Percentiles rank a stretch among this genome's conserved stretches.
Evolutionary conservation across 2,113 vertebrate genomes (phyloP).

Genomic region (Saccopteryx bilineata): DNA sequence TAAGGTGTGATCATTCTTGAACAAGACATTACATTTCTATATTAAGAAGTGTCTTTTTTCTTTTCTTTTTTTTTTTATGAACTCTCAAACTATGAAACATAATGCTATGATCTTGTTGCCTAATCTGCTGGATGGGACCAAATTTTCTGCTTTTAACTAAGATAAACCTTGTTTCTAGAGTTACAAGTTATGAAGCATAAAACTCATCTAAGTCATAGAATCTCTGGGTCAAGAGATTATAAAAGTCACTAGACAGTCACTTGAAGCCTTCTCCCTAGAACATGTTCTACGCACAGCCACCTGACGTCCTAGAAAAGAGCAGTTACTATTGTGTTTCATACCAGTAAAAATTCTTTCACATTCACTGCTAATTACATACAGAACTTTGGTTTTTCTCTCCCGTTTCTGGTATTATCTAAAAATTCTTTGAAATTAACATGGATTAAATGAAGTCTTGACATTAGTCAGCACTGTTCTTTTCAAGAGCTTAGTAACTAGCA

Average conservation of each 20-base stretch:
- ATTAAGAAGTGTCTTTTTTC: not conserved
- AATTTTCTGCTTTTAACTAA: conserved; percentile 43
- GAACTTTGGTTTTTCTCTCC: not conserved
- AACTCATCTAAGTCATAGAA: conserved; percentile 2
- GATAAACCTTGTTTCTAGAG: conserved; percentile 13
- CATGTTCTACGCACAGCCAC: not conserved
- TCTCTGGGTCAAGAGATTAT: not conserved
- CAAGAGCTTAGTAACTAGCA: not conserved
- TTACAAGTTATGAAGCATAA: not conserved
- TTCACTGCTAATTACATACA: not conserved
- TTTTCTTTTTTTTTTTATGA: not conserved
- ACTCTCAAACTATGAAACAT: not conserved
- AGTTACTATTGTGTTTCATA: not conserved
- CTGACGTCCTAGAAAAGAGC: not conserved
- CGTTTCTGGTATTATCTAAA: not conserved
- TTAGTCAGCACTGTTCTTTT: not conserved
- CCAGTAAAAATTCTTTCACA: not conserved
- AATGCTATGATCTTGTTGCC: not conserved
- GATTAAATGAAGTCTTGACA: conserved; percentile 34
- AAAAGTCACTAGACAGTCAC: not conserved
- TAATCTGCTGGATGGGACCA: not conserved
- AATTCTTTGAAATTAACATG: conserved; percentile 2
- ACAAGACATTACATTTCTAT: conserved; percentile 1
- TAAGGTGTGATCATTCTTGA: not conserved
- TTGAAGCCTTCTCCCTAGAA: not conserved